Evolutionary conservation across 2,113 vertebrate genomes (phyloP), one percentile per base, ranked within the genome.

Genomic region (Recurvirostra avosetta): DNA sequence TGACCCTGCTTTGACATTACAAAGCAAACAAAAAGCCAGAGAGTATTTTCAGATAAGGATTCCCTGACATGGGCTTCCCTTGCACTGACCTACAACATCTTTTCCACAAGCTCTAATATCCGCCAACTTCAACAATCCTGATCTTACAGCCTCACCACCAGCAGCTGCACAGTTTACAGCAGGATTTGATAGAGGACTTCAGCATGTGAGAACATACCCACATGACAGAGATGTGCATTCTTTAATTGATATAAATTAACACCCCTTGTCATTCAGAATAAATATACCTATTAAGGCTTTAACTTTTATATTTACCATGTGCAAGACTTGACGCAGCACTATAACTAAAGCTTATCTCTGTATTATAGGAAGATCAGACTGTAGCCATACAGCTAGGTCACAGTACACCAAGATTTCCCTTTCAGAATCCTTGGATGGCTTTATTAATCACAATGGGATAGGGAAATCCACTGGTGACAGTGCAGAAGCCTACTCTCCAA

Each of bases 11-110:
- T 56, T 97, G 96, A 96, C 96, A 96, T 94, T 88, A 84, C 86
- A 97, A 96, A 96, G 90, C 88, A 97, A 96, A 94, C 88, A 94
- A 79, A 93, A 95, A 90, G 79, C 74, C 90, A 90, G 94, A 92
- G 71, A 86, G 78, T 47, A n/a, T 90, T 96, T 94, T 97, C 82
- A 96, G 96, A 96, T 97, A 94, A 96, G 88, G 91, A 90, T 81
- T 95, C 94, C 43, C 43, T 90, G 88, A 94, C 95, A 96, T 10
- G 52, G 26, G 76, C 74, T 96, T 96, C 90, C 95, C 82, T 93
- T 88, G 49, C 62, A 9, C 59, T 93, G 92, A 96, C 96, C 92
- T 96, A 88, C 77, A 86, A 45, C 65, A 66, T 66, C 90, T 96
- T 93, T 94, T 93, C 71, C 87, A 45, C 92, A 62, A 92, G 81